Evolutionary conservation across 2,113 vertebrate species (phyloP).

Genomic region (Etia nguti): DNA sequence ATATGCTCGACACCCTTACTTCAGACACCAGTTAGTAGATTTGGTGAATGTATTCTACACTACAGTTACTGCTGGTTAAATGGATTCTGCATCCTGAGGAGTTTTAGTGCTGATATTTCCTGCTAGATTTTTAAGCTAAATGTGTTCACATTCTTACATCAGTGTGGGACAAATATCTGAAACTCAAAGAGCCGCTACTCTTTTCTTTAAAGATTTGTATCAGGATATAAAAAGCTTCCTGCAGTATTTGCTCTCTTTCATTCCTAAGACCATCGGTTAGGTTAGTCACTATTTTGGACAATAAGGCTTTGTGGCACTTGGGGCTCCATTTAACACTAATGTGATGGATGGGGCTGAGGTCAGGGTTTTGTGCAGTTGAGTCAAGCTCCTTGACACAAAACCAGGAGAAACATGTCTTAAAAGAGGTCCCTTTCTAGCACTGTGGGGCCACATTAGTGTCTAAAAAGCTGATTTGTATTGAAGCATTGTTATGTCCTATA

Average conservation of each 20-base stretch:
- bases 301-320: neutral
- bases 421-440: neutral
- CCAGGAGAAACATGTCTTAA: neutral
- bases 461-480: neutral
- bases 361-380: neutral
- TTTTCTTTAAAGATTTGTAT: neutral
- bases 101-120: neutral
- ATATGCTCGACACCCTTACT: neutral
- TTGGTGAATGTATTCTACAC: neutral
- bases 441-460: neutral
- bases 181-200: rapidly evolving
- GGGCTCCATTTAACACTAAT: neutral
- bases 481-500: neutral
- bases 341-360: neutral
- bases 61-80: neutral
- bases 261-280: neutral
- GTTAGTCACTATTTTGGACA: neutral
- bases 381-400: neutral
- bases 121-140: neutral
- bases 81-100: neutral
- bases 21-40: neutral
- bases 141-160: neutral
- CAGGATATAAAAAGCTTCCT: neutral
- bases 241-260: neutral
- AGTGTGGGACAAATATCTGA: neutral